A percentile compares a stretch with the other conserved stretches of the same genome.
Conservation (phyloP, 2,888 invertebrate genomes). For the Oxyteleia sp. region DNA sequence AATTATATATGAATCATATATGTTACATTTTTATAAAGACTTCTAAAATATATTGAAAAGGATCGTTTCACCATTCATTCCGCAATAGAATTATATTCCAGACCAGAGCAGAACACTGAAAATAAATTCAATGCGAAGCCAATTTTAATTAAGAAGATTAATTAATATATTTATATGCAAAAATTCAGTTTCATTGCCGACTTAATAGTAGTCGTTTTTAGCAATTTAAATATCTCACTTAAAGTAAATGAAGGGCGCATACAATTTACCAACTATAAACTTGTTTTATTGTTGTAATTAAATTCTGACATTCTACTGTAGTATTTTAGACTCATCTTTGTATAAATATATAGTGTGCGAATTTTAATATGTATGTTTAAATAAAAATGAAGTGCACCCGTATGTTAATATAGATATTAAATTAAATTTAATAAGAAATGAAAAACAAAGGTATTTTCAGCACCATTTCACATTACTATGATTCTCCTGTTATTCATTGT, state of each 20-base stretch:
- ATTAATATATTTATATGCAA: too few relatives aligned
- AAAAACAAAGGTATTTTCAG: constrained; percentile 9
- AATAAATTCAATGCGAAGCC: too few relatives aligned
- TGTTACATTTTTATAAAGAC: too few relatives aligned
- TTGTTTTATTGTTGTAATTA: constrained; percentile 42
- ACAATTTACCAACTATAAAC: constrained; percentile 29
- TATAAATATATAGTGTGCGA: background rate
- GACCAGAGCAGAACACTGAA: too few relatives aligned
- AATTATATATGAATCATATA: too few relatives aligned
- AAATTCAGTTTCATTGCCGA: too few relatives aligned
- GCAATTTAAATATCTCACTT: constrained; percentile 3
- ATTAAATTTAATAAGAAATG: constrained; percentile 5
- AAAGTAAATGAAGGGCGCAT: constrained; percentile 17
- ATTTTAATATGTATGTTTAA: constrained; percentile 5
- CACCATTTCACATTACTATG: constrained; percentile 14
- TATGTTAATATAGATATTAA: constrained; percentile 8
- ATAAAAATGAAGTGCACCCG: background rate
- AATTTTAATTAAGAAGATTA: too few relatives aligned
- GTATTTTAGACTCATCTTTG: constrained; percentile 14
- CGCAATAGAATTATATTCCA: too few relatives aligned
- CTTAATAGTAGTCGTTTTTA: background rate
- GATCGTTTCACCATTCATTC: too few relatives aligned
- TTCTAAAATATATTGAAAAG: too few relatives aligned
- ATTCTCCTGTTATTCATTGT: constrained; percentile 38
- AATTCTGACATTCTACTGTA: constrained; percentile 10